These are phyloP conservation scores for Druon quercuslanigerum DNA, from an alignment of 1,140 invertebrate genomes.

Conservation along the genomic window DNA sequence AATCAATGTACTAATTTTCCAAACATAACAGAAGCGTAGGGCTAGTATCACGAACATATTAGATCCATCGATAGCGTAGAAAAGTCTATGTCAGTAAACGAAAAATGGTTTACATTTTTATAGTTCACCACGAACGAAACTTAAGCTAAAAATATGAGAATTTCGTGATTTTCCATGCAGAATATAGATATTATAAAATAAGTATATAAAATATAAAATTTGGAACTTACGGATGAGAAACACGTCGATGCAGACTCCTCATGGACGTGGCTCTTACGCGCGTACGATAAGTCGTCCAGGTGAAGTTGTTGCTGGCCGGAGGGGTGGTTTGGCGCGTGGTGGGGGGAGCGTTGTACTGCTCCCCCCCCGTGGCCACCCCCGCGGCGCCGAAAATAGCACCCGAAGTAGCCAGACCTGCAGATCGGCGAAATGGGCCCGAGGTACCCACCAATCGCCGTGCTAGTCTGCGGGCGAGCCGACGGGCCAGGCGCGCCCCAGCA, in stretches of 20 bases:
- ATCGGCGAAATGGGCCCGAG: conserved; percentile 64
- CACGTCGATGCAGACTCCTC: conserved; percentile 72
- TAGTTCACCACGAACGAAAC: conserved; percentile 26
- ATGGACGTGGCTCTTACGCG: conserved; percentile 69
- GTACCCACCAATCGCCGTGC: conserved; percentile 65
- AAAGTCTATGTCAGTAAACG: conserved; percentile 31
- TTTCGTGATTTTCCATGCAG: neutral
- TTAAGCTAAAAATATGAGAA: conserved; percentile 34
- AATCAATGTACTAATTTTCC: no score
- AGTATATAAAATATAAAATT: conserved; percentile 35
- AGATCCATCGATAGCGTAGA: neutral
- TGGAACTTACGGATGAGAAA: conserved; percentile 73
- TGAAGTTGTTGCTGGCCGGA: conserved; percentile 53
- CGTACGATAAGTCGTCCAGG: conserved; percentile 57
- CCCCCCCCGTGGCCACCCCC: conserved; percentile 56
- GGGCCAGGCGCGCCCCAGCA: conserved; percentile 71
- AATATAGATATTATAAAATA: conserved; percentile 11
- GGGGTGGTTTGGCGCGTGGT: conserved; percentile 60
- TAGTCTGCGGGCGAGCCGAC: conserved; percentile 72
- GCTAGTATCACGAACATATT: no score
- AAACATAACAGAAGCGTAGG: no score
- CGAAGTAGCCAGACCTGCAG: conserved; percentile 65
- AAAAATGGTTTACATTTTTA: conserved; percentile 35
- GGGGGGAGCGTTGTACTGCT: conserved; percentile 55
- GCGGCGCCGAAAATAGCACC: conserved; percentile 45